Evolutionary conservation across 2,797 vertebrate species (phyloP), one percentile per base, ranked within the genome.

Genomic region (Sebastes dallii): DNA sequence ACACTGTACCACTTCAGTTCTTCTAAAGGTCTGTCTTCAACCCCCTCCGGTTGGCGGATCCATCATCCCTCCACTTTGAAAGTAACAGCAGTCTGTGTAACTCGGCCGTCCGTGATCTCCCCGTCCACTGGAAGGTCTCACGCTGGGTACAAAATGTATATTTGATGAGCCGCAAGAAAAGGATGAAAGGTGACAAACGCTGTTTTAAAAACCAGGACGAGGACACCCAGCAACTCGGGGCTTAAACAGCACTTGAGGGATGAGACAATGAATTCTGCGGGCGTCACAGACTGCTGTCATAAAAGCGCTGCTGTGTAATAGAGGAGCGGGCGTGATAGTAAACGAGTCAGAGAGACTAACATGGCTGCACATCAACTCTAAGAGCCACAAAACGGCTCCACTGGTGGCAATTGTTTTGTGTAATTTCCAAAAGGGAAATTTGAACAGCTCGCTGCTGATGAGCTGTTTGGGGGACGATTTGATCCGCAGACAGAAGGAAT

Each of bases 161-260:
- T 91, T 87, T 85, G 80, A 89, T 87, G 87, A 90, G 88, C 54
- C 2, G 14, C 42, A 6, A 25, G 68, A 77, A 64, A 70, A 64
- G 60, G 65, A 76, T 76, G 30, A 87, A 89, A 87, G 84, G 79
- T 87, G 85, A 84, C 80, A 66, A 82, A 74, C 6, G 9, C 24
- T 18, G 25, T 83, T 86, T 88, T 67, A 22, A 61, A 69, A 72
- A 77, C 1, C 30, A 12, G 59, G 72, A 24, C 20, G 24, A 72
- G 30, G 66, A 75, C 61, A 7, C 59, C 24, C 54, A 52, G 70
- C 42, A 75, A 66, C 65, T 16, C 34, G 9, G 73, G 75, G 75
- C 34, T 69, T 77, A 50, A 92, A 74, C 78, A 68, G 80, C 81
- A 3, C 75, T 68, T 81, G 82, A 91, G 75, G 46, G 67, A 88